A percentile compares a stretch with the other conserved stretches of the same genome.
Conservation (phyloP, 2,113 vertebrate genomes). For the Oreotrochilus melanogaster region DNA sequence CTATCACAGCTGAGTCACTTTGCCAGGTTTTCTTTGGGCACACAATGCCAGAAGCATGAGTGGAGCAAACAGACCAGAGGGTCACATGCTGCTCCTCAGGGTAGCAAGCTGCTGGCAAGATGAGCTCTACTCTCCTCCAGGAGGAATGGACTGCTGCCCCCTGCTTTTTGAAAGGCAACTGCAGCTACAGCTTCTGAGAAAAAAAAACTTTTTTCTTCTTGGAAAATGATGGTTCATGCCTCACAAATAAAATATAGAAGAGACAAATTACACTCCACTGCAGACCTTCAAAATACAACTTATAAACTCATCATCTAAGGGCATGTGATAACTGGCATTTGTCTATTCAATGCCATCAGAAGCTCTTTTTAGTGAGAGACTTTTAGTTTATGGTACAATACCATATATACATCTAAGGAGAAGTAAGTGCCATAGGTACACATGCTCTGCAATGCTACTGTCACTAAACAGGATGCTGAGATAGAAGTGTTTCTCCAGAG, state of each 20-base stretch:
- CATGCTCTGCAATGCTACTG: background rate
- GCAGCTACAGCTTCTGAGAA: background rate
- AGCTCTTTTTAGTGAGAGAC: background rate
- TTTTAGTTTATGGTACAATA: background rate
- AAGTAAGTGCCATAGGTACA: background rate
- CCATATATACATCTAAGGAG: background rate
- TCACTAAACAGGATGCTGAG: background rate
- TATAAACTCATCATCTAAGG: background rate
- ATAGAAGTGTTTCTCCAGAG: background rate
- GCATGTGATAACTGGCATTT: background rate
- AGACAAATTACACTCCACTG: background rate
- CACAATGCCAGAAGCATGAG: background rate
- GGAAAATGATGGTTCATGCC: background rate
- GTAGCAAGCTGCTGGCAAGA: background rate
- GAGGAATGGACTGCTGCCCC: background rate
- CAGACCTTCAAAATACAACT: background rate
- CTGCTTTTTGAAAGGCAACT: background rate
- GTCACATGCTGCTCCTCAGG: background rate
- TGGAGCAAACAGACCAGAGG: background rate
- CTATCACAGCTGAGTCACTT: background rate
- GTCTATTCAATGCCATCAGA: background rate
- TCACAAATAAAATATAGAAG: background rate
- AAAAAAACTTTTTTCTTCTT: background rate
- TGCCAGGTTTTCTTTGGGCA: background rate
- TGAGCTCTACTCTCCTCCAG: background rate